Evolutionary conservation across 64 coral and sea anemone species (phyloP).

Genomic region (Porites lutea): DNA sequence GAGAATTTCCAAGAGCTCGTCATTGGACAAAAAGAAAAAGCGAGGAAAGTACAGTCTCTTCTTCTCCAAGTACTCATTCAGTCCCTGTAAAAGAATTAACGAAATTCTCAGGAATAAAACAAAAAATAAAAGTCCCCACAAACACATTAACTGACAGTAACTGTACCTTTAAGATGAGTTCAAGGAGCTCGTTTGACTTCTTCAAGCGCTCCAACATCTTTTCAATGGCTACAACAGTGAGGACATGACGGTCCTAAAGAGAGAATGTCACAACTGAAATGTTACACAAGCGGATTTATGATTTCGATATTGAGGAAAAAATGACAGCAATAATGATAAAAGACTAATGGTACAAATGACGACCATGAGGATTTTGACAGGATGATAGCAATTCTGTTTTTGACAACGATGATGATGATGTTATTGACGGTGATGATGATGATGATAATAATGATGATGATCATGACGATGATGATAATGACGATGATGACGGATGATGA

Average conservation of each 20-base stretch:
- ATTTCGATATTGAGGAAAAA: background rate
- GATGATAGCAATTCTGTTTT: background rate
- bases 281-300: too few species aligned
- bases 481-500: background rate
- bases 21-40: slow-evolving; percentile 99
- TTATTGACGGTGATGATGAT: background rate
- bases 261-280: background rate
- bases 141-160: background rate
- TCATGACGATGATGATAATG: background rate
- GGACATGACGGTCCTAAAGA: slow-evolving; percentile 88
- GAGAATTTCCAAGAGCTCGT: slow-evolving; percentile 95
- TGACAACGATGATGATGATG: background rate
- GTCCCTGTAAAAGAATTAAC: slow-evolving; percentile 55
- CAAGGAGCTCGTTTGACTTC: slow-evolving; percentile 96
- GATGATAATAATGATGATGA: background rate
- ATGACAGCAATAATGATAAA: background rate
- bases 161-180: slow-evolving; percentile 96
- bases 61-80: slow-evolving; percentile 99
- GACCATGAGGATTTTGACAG: background rate
- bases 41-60: slow-evolving; percentile 99
- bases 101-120: background rate
- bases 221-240: slow-evolving; percentile 95
- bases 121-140: background rate
- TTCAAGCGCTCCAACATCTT: slow-evolving; percentile 95
- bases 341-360: background rate